Base-by-base conservation (phyloP, 2,888 invertebrate species). In the Cataglyphis albicans region DNA sequence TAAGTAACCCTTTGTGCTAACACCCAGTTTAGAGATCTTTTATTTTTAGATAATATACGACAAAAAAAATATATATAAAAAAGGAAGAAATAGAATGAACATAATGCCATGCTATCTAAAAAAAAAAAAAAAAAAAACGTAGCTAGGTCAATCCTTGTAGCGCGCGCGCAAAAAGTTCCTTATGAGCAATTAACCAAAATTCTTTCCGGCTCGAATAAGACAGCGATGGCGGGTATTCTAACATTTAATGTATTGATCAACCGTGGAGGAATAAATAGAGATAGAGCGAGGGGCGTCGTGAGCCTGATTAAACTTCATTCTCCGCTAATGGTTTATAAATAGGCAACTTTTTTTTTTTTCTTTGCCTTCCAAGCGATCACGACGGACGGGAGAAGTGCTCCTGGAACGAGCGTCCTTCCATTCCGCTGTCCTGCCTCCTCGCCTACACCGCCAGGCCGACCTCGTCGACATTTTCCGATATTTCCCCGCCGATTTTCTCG, bases 261-360 rank as follows among this genome's bases (percentile, higher is more conserved):
- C 86, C 84, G 84, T 86, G 87, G 72, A 85, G 88, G 85, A 88
- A 91, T 91, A 91, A 92, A 92, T 91, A 90, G 89, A 85, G 88
- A 76, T 68, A 85, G 75, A 75, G 65, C 81, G 84, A 84, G 81
- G 82, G 76, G 80, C 38, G 84, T 57, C 87, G 87, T 83, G 86
- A 88, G 89, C 88, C 86, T 90, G 90, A 92, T 91, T 92, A 91
- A 89, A 92, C 89, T 90, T 89, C 88, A 87, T 89, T 92, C 91
- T 88, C 86, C 87, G 87, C 86, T 90, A 89, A 92, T 91, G 89
- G 87, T 89, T 92, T 91, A 91, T 90, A 91, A 91, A 91, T 90
- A 92, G 90, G 83, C 78, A 81, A 78, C 84, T 83, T 89, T 87
- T 87, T 87, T 87, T 87, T 83, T 82, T 74, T 41, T 65, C 65